A percentile compares a stretch with the other conserved stretches of the same genome.
These are phyloP conservation scores for Cantharis lateralis DNA, from an alignment of 2,888 invertebrate species.

Conservation along the genomic window DNA sequence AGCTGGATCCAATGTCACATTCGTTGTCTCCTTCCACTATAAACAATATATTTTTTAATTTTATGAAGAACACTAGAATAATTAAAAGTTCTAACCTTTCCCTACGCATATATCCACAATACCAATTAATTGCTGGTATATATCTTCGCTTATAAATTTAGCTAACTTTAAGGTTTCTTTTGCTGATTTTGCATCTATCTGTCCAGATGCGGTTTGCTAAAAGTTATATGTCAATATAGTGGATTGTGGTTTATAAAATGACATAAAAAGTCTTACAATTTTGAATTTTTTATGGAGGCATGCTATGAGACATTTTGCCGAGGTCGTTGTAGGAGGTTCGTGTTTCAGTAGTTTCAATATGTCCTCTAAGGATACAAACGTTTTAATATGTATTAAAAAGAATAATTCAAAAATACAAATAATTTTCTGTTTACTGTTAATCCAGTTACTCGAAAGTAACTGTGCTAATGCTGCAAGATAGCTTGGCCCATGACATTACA, in stretches of 20 bases:
- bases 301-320: neutral
- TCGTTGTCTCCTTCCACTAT: neutral
- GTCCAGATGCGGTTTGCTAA: neutral
- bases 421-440: too few species aligned
- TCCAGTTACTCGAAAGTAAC: too few species aligned
- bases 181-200: neutral
- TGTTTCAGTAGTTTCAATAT: neutral
- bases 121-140: neutral
- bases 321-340: neutral
- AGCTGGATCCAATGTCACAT: neutral
- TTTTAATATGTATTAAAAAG: neutral
- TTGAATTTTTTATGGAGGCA: neutral
- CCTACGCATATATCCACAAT: neutral
- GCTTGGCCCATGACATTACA: too few species aligned
- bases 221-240: neutral
- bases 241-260: neutral
- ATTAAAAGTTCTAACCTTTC: neutral
- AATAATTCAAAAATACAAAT: too few species aligned
- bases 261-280: neutral
- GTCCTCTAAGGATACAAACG: neutral
- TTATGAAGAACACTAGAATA: neutral
- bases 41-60: neutral
- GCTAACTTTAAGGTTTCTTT: neutral
- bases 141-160: neutral
- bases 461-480: too few species aligned